These are phyloP conservation scores for Neogale vison DNA, from an alignment of 2,113 vertebrate species.

Conservation along the genomic window DNA sequence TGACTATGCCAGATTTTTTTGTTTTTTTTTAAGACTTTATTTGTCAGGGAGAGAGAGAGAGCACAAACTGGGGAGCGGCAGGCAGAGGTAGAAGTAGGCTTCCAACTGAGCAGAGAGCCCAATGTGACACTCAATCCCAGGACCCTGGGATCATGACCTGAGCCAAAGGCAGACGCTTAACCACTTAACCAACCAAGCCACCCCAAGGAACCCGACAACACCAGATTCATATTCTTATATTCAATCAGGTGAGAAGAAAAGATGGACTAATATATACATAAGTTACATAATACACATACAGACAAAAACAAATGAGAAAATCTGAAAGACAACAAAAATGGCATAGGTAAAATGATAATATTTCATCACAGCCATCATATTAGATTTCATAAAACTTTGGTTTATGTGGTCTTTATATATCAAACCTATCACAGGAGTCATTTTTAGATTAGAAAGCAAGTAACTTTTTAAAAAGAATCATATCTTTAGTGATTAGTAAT, in stretches of 20 bases:
- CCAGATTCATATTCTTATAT: not conserved
- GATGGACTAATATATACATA: not conserved
- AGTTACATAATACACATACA: not conserved
- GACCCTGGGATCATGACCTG: no score
- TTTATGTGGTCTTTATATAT: not conserved
- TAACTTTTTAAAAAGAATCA: not conserved
- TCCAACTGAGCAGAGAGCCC: no score
- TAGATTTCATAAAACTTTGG: not conserved
- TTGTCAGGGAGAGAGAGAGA: not conserved
- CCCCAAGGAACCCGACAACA: not conserved
- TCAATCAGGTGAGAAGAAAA: not conserved
- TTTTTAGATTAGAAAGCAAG: conserved; percentile 31
- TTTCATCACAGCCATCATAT: not conserved
- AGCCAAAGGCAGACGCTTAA: not conserved
- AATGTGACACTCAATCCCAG: no score
- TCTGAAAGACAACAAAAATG: conserved; percentile 3
- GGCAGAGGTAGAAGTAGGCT: no score
- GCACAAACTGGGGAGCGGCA: not conserved
- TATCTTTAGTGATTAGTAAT: not conserved
- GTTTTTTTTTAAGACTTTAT: not conserved
- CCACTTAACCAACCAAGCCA: not conserved
- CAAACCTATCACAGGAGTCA: not conserved
- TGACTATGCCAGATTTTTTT: not conserved
- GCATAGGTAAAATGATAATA: not conserved
- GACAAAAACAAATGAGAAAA: conserved; percentile 11